phyloP scores from a whole-genome alignment of 1,140 invertebrate genomes.

The Mercenaria mercenaria region DNA sequence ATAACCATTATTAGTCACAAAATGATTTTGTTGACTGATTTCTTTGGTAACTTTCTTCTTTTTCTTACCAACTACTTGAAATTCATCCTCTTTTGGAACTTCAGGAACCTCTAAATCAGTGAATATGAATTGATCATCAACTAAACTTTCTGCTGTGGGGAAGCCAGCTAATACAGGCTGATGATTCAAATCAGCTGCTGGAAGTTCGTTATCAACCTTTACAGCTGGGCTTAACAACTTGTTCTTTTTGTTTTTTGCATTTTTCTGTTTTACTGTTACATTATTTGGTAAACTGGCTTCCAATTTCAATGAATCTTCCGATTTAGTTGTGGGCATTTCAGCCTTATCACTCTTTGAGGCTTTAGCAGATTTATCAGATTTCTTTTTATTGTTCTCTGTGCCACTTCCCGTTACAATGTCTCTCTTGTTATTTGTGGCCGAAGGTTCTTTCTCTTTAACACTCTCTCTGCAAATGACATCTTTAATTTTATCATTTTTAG shows the following conservation, averaged over 20 bases:
- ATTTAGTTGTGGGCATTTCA: conserved; percentile 38
- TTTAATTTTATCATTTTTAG: background rate
- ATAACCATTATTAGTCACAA: background rate
- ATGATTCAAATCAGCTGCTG: conserved; percentile 40
- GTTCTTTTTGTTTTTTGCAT: conserved; percentile 64
- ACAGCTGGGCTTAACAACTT: conserved; percentile 32
- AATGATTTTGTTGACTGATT: conserved; percentile 23
- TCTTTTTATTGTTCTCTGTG: conserved; percentile 40
- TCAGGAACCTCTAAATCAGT: conserved; percentile 74
- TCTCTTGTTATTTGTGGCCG: conserved; percentile 39
- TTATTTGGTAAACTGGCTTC: conserved; percentile 5
- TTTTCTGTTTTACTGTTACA: conserved; percentile 71
- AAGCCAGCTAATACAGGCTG: conserved; percentile 15
- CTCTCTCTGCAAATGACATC: conserved; percentile 32
- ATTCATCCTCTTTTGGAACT: conserved; percentile 73
- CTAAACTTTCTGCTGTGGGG: conserved; percentile 18
- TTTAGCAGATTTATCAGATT: conserved; percentile 29
- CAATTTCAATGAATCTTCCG: conserved; percentile 4
- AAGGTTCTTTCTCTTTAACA: conserved; percentile 46
- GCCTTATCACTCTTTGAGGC: conserved; percentile 37
- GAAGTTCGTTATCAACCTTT: conserved; percentile 26
- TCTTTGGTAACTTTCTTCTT: conserved; percentile 75
- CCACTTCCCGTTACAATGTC: conserved; percentile 14
- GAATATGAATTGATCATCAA: conserved; percentile 73
- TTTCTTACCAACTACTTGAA: conserved; percentile 75